Evolutionary conservation across 2,797 vertebrate genomes (phyloP).

Genomic region (Chrysocyon brachyurus): DNA sequence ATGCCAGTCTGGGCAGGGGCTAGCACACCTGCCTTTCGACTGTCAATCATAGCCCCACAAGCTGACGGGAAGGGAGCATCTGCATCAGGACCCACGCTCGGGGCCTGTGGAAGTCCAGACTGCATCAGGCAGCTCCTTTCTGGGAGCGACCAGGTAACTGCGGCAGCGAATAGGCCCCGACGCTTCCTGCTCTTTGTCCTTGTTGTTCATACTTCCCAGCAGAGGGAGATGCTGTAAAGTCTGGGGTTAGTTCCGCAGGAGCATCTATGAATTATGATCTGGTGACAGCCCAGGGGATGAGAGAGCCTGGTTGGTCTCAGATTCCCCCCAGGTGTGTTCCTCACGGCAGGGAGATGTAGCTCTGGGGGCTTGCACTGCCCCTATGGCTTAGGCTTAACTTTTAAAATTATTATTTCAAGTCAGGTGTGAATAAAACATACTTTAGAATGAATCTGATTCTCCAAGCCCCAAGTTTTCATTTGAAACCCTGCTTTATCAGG

Average conservation of each 20-base stretch:
- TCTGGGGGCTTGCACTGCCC: too few relatives aligned
- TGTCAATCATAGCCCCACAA: not conserved
- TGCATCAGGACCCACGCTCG: rapidly evolving
- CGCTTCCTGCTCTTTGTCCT: not conserved
- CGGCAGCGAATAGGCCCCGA: not conserved
- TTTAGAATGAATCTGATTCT: not conserved
- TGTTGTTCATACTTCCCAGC: not conserved
- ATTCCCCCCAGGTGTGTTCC: not conserved
- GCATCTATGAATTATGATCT: rapidly evolving
- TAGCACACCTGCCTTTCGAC: not conserved
- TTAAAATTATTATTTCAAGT: not conserved
- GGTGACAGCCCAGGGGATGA: not conserved
- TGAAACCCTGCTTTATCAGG: not conserved
- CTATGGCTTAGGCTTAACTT: not conserved
- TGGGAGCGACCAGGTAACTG: not conserved
- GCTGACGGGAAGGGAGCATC: not conserved
- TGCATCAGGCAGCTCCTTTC: too few relatives aligned
- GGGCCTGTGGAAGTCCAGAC: too few relatives aligned
- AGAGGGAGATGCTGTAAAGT: not conserved
- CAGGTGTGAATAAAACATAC: not conserved
- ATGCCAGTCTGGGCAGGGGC: not conserved
- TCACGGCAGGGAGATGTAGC: not conserved
- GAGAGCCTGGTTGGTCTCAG: not conserved
- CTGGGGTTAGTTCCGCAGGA: not conserved
- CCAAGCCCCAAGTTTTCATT: not conserved